Conservation (phyloP, 1,140 invertebrate genomes). For the Drosophila carrolli region DNA sequence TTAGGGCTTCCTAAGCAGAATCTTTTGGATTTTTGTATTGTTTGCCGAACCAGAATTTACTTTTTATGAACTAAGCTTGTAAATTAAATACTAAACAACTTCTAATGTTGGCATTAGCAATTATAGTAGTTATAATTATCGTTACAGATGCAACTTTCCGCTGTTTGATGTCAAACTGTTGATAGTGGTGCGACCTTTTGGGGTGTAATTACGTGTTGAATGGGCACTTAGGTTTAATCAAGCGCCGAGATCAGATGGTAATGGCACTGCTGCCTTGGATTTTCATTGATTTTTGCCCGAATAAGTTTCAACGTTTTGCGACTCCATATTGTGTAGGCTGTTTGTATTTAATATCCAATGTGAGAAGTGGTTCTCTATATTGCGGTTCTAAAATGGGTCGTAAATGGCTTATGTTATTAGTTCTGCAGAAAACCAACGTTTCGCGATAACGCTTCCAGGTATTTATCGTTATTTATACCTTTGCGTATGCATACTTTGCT, state of each 20-base stretch:
- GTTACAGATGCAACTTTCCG: slow-evolving; percentile 14
- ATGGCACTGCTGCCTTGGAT: slow-evolving; percentile 12
- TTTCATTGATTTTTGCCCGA: slow-evolving; percentile 34
- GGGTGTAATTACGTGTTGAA: slow-evolving; percentile 34
- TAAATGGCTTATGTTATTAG: slow-evolving; percentile 7
- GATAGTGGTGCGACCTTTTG: slow-evolving; percentile 41
- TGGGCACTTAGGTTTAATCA: slow-evolving; percentile 22
- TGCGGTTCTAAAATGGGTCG: not conserved
- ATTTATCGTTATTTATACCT: slow-evolving; percentile 7
- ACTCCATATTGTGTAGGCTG: not conserved
- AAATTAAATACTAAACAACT: slow-evolving; percentile 18
- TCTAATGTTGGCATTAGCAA: slow-evolving; percentile 16
- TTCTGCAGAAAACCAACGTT: slow-evolving; percentile 8
- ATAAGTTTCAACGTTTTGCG: not conserved
- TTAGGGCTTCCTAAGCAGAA: slow-evolving; percentile 10
- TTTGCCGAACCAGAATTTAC: not conserved
- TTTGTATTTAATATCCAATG: slow-evolving; percentile 1
- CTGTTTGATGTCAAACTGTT: slow-evolving; percentile 30
- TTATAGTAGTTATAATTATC: slow-evolving; percentile 45
- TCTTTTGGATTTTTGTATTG: not conserved
- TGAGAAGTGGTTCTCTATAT: slow-evolving; percentile 12
- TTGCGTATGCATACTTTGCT: not conserved
- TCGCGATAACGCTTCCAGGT: slow-evolving; percentile 4
- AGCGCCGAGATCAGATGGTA: slow-evolving; percentile 8
- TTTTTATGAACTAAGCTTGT: slow-evolving; percentile 4